Base-by-base conservation (phyloP, 2,113 vertebrate species). In the Xenopus borealis region DNA sequence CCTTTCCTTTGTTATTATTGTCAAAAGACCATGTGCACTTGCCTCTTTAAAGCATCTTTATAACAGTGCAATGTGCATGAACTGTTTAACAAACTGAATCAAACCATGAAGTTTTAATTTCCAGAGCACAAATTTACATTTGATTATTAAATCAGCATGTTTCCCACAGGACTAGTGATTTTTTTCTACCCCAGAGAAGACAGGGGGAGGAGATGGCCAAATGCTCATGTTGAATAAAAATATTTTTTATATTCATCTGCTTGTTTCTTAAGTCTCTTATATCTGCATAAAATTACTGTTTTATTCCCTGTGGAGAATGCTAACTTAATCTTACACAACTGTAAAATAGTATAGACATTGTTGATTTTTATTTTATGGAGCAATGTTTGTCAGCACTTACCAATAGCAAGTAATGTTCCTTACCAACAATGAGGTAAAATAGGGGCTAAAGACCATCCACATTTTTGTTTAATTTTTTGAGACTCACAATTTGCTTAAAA, bases 1-100 rank as follows among this genome's bases (percentile, higher is more conserved):
- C 58, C 74, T 70, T 64, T 77, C 74, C 61, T 70, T 77, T 77
- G 61, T 69, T 77, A 70, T 77, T 77, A 77, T 67, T 70, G 61
- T 77, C 74, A 77, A 7, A 18, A 70, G 62, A 59, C 30, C 33
- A 57, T 77, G 69, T 77, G 74, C 66, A 77, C 66, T 77, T 77
- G 69, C 27, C 61, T 61, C 27, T 70, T 46, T 57, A 30, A 70
- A 77, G 63, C 40, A 30, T 63, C 74, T 77, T 59, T 46, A 57
- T 64, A 69, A 76, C n/a, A 63, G 64, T 53, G 58, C 17, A 30
- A 77, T 77, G 59, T 72, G 45, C 47, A 12, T 57, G 61, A 70
- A 40, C 74, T 77, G 40, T 64, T 77, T 70, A 70, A 62, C 74
- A 68, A 77, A 69, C 53, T 70, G 57, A 69, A 76, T 76, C 47